Conservation (phyloP, 2,888 invertebrate genomes). For the Drosophila paramelanica region DNA sequence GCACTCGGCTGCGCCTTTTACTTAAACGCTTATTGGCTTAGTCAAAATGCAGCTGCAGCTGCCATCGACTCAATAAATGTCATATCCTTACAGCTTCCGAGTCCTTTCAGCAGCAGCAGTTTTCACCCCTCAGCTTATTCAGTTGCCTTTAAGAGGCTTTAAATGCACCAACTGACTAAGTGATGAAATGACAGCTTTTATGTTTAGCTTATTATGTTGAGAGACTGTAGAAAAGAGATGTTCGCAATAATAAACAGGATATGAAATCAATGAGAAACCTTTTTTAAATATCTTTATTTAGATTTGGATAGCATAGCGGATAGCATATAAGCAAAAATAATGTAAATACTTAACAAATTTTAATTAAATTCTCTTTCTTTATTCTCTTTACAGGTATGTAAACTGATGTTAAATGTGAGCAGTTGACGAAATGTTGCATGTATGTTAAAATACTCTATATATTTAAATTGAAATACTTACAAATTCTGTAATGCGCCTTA, state of each 20-base stretch:
- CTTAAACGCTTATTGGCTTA: constrained; percentile 75
- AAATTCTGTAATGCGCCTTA: background rate
- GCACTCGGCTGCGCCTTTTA: constrained; percentile 50
- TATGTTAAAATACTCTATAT: background rate
- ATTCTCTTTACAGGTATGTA: constrained; percentile 53
- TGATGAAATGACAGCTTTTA: constrained; percentile 23
- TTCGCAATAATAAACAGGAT: background rate
- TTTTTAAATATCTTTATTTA: no score
- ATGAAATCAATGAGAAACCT: no score
- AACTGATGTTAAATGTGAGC: background rate
- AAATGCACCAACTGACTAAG: constrained; percentile 22
- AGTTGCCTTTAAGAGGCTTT: constrained; percentile 59
- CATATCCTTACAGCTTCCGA: constrained; percentile 38
- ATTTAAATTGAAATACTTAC: background rate
- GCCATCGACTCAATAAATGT: constrained; percentile 70
- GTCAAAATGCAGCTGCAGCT: constrained; percentile 57
- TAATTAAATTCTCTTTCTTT: constrained; percentile 1
- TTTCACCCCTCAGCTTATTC: background rate
- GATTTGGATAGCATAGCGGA: no score
- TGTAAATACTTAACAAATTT: background rate
- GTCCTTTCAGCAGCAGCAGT: constrained; percentile 4
- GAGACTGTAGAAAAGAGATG: background rate
- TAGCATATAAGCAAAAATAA: no score
- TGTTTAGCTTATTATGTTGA: constrained; percentile 34
- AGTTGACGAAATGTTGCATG: background rate